phyloP scores from a whole-genome alignment of 2,797 vertebrate genomes.

The Chelon labrosus region DNA sequence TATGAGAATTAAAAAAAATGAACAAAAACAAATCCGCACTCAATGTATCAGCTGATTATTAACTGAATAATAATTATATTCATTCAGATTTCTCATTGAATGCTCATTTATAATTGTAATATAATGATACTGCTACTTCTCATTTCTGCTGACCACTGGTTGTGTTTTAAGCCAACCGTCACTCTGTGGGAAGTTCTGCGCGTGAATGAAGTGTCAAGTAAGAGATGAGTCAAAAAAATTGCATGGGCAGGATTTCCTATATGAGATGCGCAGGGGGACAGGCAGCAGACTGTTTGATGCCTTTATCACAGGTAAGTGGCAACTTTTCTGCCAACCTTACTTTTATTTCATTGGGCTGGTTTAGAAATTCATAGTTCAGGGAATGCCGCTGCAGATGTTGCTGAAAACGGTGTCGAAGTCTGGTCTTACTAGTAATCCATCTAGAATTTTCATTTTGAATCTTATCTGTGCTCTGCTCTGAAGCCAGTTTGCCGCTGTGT shows the following conservation, averaged over 20 bases:
- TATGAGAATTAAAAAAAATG: background rate
- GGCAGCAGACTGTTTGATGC: background rate
- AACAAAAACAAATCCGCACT: background rate
- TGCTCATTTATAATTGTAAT: background rate
- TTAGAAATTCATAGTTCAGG: background rate
- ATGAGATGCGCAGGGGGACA: background rate
- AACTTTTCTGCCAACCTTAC: background rate
- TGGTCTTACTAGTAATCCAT: background rate
- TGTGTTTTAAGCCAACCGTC: background rate
- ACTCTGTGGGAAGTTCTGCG: background rate
- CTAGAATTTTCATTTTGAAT: no score
- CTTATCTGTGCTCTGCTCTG: background rate
- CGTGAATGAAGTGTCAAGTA: background rate
- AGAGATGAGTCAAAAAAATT: constrained; percentile 30
- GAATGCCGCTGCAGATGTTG: background rate
- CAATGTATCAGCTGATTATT: background rate
- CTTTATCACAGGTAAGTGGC: constrained; percentile 29
- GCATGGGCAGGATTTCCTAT: constrained; percentile 39
- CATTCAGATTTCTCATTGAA: no score
- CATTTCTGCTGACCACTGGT: background rate
- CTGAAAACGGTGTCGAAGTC: background rate
- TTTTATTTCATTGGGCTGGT: background rate
- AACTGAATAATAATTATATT: background rate
- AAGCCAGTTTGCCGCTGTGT: background rate
- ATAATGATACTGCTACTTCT: background rate